These are phyloP conservation scores for Nemoura dubitans DNA, from an alignment of 2,888 invertebrate genomes.

Conservation along the genomic window DNA sequence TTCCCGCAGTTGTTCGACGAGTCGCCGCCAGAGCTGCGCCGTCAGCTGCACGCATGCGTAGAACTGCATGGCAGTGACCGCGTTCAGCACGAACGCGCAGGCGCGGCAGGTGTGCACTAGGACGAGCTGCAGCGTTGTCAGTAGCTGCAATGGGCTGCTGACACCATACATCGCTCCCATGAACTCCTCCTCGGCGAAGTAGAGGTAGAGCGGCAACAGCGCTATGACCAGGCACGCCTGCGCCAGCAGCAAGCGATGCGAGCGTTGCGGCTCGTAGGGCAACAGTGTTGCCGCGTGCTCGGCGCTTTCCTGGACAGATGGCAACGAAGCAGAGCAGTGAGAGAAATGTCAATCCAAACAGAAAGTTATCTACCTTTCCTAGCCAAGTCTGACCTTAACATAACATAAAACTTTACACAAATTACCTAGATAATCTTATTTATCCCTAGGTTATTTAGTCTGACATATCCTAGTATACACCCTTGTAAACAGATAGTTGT, in stretches of 20 bases:
- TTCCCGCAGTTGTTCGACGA: too few relatives aligned
- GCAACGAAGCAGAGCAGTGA: not conserved
- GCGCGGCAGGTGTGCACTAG: not conserved
- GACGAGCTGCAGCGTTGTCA: not conserved
- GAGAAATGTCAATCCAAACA: too few relatives aligned
- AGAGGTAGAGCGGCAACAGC: not conserved
- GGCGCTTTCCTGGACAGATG: not conserved
- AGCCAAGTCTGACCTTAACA: too few relatives aligned
- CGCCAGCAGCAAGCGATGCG: not conserved
- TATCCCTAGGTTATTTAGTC: too few relatives aligned
- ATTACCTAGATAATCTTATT: too few relatives aligned
- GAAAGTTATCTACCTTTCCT: too few relatives aligned
- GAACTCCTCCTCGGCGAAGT: not conserved
- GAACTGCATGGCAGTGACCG: not conserved
- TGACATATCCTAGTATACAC: too few relatives aligned
- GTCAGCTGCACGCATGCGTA: too few relatives aligned
- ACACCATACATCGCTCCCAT: too few relatives aligned
- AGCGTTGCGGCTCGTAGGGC: not conserved
- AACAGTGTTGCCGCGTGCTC: not conserved
- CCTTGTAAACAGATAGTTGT: too few relatives aligned
- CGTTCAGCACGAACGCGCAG: not conserved
- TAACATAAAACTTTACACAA: too few relatives aligned
- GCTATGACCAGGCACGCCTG: not conserved
- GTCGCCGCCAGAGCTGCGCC: too few relatives aligned
- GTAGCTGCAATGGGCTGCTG: not conserved